phyloP scores from a whole-genome alignment of 2,797 vertebrate genomes.

The Pempheris klunzingeri region DNA sequence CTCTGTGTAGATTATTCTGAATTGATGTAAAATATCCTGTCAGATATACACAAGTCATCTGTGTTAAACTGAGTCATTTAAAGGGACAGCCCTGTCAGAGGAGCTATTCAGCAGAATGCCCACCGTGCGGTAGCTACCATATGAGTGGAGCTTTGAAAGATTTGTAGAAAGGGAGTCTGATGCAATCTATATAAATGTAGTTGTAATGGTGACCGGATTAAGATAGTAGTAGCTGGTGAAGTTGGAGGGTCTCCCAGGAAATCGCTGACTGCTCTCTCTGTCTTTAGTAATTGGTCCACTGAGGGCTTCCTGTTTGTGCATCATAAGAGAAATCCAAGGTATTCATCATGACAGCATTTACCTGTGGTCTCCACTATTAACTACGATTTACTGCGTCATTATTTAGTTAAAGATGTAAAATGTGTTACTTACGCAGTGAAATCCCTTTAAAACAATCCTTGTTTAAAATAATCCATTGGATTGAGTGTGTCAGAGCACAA shows the following conservation, averaged over 20 bases:
- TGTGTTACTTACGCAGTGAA: conserved; percentile 24
- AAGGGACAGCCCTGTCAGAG: conserved; percentile 41
- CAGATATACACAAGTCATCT: conserved; percentile 14
- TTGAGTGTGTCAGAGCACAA: conserved; percentile 18
- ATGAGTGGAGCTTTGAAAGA: conserved; percentile 62
- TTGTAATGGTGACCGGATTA: conserved; percentile 85
- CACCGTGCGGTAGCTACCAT: conserved; percentile 45
- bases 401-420: conserved; percentile 22
- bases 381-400: conserved; percentile 54
- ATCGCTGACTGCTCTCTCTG: conserved; percentile 85
- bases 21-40: conserved; percentile 9
- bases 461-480: neutral
- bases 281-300: conserved; percentile 87
- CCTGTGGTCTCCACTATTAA: conserved; percentile 45
- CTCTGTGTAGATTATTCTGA: neutral
- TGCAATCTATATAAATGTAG: conserved; percentile 86
- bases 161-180: conserved; percentile 85
- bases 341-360: conserved; percentile 64
- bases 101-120: conserved; percentile 69
- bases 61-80: conserved; percentile 56
- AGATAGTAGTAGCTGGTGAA: conserved; percentile 83
- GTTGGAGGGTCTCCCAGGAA: conserved; percentile 87
- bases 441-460: neutral
- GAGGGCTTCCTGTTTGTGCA: conserved; percentile 84
- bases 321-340: conserved; percentile 81